Evolutionary conservation across 2,797 vertebrate species (phyloP).

Genomic region (Meriones psammophilus): DNA sequence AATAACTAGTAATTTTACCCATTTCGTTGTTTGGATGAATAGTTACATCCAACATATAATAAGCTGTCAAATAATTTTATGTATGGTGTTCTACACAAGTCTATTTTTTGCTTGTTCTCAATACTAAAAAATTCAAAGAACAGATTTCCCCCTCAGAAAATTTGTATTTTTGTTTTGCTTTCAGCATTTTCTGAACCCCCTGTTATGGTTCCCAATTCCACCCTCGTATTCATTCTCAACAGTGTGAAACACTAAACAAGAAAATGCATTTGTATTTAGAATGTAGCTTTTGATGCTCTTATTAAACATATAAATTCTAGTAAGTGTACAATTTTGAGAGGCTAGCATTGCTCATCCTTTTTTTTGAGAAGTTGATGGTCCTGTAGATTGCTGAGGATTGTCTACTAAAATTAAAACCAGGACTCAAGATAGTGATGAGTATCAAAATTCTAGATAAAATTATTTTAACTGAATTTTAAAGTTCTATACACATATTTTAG

Average conservation of each 20-base stretch:
- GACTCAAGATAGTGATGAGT: neutral
- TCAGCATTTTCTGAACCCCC: neutral
- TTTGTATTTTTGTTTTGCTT: conserved; percentile 32
- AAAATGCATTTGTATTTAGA: neutral
- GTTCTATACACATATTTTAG: neutral
- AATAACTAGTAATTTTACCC: neutral
- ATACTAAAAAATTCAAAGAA: conserved; percentile 30
- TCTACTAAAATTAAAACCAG: conserved; percentile 8
- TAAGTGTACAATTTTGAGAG: neutral
- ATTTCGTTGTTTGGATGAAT: conserved; percentile 22
- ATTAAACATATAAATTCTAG: conserved; percentile 30
- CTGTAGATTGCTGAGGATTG: neutral
- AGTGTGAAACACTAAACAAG: conserved; percentile 7
- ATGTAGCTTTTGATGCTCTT: conserved; percentile 23
- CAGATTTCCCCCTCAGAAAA: neutral
- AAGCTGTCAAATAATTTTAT: conserved; percentile 36
- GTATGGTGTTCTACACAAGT: neutral
- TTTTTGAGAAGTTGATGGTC: neutral
- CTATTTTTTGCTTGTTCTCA: neutral
- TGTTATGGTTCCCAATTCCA: neutral
- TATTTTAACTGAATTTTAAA: neutral
- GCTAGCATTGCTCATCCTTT: neutral
- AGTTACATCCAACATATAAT: neutral
- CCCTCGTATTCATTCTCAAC: conserved; percentile 13
- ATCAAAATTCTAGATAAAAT: conserved; percentile 35